phyloP scores from a whole-genome alignment of 2,797 vertebrate species.

The Pantherophis vulpinus region DNA sequence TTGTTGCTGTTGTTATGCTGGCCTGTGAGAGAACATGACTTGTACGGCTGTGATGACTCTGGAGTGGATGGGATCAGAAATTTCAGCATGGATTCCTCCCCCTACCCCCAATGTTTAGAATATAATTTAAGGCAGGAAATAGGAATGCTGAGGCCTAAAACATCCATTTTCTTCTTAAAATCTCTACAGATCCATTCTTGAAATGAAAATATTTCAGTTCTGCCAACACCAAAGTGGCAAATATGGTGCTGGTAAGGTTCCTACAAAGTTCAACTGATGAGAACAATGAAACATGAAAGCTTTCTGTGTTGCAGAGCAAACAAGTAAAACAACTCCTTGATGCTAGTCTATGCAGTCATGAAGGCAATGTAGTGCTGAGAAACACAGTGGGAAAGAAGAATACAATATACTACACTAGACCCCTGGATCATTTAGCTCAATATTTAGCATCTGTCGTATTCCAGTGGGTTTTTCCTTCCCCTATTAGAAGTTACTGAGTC shows the following conservation, averaged over 20 bases:
- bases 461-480: not conserved
- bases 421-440: not conserved
- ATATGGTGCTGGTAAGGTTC: not conserved
- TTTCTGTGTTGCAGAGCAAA: not conserved
- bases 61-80: not conserved
- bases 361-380: not conserved
- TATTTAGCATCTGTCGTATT: not conserved
- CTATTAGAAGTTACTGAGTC: not conserved
- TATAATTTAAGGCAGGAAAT: not conserved
- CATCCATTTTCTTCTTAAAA: not conserved
- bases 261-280: not conserved
- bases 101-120: not conserved
- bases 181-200: not conserved
- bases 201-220: not conserved
- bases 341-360: not conserved
- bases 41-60: not conserved
- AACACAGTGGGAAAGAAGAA: not conserved
- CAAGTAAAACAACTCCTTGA: not conserved
- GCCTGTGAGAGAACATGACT: not conserved
- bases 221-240: not conserved
- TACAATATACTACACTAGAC: not conserved
- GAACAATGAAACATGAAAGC: not conserved
- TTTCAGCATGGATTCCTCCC: not conserved
- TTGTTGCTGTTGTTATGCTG: not conserved
- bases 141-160: not conserved